Evolutionary conservation across 2,797 vertebrate genomes (phyloP), one percentile per base, ranked within the genome.

Genomic region (Lindbergichthys nudifrons): DNA sequence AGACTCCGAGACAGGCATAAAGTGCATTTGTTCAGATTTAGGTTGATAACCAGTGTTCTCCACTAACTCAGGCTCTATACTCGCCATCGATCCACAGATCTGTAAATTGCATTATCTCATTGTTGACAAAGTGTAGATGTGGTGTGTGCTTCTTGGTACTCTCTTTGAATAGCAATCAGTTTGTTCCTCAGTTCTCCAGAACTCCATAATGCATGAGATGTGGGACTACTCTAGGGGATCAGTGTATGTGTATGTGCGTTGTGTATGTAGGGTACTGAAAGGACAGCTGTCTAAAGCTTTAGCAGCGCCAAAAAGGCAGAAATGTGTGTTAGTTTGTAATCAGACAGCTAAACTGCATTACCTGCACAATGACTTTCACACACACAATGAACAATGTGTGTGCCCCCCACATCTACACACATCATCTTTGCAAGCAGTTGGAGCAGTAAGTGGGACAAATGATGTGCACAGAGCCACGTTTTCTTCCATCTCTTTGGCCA

Each of bases 181-280:
- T 69, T 53, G 43, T 57, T 81, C 59, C 62, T 75, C 61, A 39
- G 39, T 72, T 75, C 75, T 61, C 57, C 21, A 32, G 42, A 57
- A 65, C 16, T 89, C 72, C 81, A 87, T 91, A 82, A 89, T 90
- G 73, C 71, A 91, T 87, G 81, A 88, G 79, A 21, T 61, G 23
- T 66, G 65, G 65, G 65, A 58, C 67, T 78, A 63, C 67, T 79
- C 58, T 19, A 21, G 43, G 66, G 54, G 64, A 73, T 73, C 62
- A 58, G 30, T 14, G 23, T 56, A 50, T 76, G 54, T 67, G 64
- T 86, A 16, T 73, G 39, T 63, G 50, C 23, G 19, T 74, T 78
- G 58, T 80, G 42, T 69, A 51, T 48, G 73, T 41, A 16, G 15
- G 13, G 7, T 15, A 68, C 65, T 77, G 50, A 65, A 78, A 84